Base-by-base conservation (phyloP, 2,113 vertebrate species). In the Engystomops pustulosus region DNA sequence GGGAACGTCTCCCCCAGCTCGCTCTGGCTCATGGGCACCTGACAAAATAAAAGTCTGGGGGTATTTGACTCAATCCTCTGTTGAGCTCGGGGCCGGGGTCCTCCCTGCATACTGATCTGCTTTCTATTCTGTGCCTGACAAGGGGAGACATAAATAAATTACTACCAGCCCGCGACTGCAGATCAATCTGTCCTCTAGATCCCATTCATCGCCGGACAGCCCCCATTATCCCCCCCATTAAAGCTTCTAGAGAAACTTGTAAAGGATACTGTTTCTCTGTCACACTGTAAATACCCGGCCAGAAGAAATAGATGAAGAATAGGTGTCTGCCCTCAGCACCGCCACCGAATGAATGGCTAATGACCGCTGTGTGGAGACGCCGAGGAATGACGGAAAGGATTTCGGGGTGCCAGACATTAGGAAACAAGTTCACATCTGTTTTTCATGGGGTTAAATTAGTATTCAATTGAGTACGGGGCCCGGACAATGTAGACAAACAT, bases 101-200 rank as follows among this genome's bases (percentile, higher is more conserved):
- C 89, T 85, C 83, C 83, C 87, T 0, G 88, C 91, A 88, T 89
- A 90, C 89, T 90, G 91, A 91, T 90, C 88, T 88, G 86, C 60
- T 87, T 87, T 84, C 90, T 86, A 90, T 92, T 92, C 91, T 92
- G 85, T 88, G 86, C 81, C 88, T 91, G 91, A 91, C 91, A 90
- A 90, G 89, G 81, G 89, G 84, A 84, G 89, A 90, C 90, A 90
- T 87, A 89, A 91, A 92, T 92, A 91, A 91, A 92, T 92, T 89
- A 89, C 89, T 90, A 87, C 89, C 90, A 90, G 89, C 80, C 89
- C 85, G 86, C 68, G 88, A 88, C 80, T 88, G 89, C 86, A 86
- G 89, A 90, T 91, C 90, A 92, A 92, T 92, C 88, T 88, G 88
- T 88, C 88, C 91, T 88, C 88, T 86, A 87, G 89, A 89, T 85